Percentiles rank a stretch among this genome's conserved stretches.
Evolutionary conservation across 2,888 invertebrate genomes (phyloP).

Genomic region (Eustalomyia histrio): DNA sequence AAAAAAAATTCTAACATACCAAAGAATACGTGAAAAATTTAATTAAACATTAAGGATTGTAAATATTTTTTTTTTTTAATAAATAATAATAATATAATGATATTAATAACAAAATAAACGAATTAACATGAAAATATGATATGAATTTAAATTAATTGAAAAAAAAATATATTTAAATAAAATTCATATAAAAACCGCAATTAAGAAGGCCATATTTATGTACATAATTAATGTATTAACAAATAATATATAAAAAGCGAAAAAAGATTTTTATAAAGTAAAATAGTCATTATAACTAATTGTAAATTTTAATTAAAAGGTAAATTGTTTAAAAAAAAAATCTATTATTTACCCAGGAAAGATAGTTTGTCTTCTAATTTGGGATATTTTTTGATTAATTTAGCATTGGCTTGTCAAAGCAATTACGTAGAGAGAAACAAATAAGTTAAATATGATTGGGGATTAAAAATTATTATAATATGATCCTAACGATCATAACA

Average conservation of each 20-base stretch:
- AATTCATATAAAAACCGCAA: not conserved
- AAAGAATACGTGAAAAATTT: conserved; percentile 53
- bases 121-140: not conserved
- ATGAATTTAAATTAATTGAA: not conserved
- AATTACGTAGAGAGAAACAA: no score
- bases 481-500: no score
- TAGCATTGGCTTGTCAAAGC: no score
- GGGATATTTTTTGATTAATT: no score
- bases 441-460: no score
- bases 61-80: conserved; percentile 45
- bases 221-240: conserved; percentile 29
- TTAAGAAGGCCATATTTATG: not conserved
- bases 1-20: conserved; percentile 37
- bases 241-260: conserved; percentile 11
- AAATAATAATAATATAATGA: conserved; percentile 3
- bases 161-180: not conserved
- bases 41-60: conserved; percentile 43
- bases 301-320: conserved; percentile 6
- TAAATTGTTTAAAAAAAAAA: not conserved
- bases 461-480: no score
- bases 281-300: conserved; percentile 12
- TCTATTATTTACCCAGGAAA: conserved; percentile 20
- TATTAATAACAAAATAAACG: not conserved
- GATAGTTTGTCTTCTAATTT: no score
- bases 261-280: conserved; percentile 4